Evolutionary conservation across 2,797 vertebrate genomes (phyloP), one percentile per base, ranked within the genome.

Genomic region (Xenentodon cancila): DNA sequence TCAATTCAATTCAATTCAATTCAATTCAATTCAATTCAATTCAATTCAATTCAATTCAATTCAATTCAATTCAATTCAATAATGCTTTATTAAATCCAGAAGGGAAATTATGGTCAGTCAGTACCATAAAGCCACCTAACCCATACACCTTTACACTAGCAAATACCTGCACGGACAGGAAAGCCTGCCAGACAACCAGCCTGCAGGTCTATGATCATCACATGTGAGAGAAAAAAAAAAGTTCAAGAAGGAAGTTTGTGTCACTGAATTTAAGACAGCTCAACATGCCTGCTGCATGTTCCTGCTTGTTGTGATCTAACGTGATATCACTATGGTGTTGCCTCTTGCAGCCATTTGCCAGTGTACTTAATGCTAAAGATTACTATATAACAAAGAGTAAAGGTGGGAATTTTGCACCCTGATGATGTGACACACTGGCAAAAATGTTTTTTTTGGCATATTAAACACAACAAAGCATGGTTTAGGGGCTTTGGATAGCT

Each of bases 101-200:
- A 15, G 13, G 37, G 37, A 40, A 16, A 40, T 40, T 15, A 40
- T 15, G 2, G 34, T 12, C 12, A 37, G 34, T 37, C 12, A 37
- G 37, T 15, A 15, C 3, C 16, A 5, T 37, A 40, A 40, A 15
- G 37, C 37, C 37, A 40, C 37, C 37, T 13, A 40, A 40, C 13
- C 37, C 37, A 40, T 40, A 40, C 15, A 77, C 22, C 58, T 68
- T 58, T 61, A 53, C 65, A 53, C 34, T 66, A 70, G 69, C 45
- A 66, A 67, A 87, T 59, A 68, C 71, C 71, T 80, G 64, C 68
- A 52, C 55, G 48, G 1, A 37, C 32, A 58, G 46, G 59, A 60
- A 62, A 76, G 55, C 43, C 66, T 52, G 21, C 72, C 59, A 59
- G 18, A 65, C 49, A 68, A 58, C 9, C 56, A 65, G 37, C 44